Conservation (phyloP, 2,113 vertebrate genomes). For the Nesospiza acunhae region DNA sequence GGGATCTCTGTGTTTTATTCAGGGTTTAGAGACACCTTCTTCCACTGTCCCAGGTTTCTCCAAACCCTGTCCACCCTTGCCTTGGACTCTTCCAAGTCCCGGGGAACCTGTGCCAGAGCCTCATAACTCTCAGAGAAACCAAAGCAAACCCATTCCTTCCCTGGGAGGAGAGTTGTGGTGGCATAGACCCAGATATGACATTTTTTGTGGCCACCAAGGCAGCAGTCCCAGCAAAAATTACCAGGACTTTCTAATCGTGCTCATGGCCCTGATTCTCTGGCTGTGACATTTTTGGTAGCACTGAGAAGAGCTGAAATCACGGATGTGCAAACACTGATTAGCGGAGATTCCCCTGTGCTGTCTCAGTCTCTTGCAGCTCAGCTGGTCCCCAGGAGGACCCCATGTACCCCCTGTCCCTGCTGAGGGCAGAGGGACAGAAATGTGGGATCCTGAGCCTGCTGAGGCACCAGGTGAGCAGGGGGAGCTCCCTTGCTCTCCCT, state of each 20-base stretch:
- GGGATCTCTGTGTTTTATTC: no score
- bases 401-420: no score
- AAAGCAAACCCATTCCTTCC: neutral
- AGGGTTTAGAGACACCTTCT: neutral
- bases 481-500: neutral
- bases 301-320: neutral
- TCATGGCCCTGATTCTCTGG: neutral
- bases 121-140: neutral
- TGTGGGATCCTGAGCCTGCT: neutral
- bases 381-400: neutral
- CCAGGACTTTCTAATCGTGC: neutral
- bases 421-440: neutral
- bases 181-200: neutral
- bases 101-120: fast-evolving
- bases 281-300: neutral
- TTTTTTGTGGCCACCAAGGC: neutral
- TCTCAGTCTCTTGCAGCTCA: neutral
- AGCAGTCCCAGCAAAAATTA: neutral
- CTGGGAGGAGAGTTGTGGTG: neutral
- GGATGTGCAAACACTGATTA: neutral
- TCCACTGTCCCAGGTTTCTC: neutral
- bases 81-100: neutral
- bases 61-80: fast-evolving
- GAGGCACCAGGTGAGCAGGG: fast-evolving
- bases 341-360: no score